phyloP scores from a whole-genome alignment of 2,888 invertebrate species.

The Tetramorium bicarinatum region DNA sequence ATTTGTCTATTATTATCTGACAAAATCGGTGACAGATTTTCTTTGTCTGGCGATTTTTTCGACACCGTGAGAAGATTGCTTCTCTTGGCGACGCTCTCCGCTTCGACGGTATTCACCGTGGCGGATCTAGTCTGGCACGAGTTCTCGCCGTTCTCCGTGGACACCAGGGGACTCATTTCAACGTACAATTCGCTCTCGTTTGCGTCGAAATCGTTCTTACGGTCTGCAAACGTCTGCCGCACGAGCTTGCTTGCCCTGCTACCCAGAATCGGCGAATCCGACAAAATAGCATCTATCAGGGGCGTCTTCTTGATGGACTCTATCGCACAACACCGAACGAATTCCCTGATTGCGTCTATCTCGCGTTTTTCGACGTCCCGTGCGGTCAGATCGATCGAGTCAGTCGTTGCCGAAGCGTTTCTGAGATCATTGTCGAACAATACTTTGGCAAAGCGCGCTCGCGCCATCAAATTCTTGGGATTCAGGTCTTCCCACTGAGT shows the following conservation, averaged over 20 bases:
- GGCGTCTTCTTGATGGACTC: constrained; percentile 78
- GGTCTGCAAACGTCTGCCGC: constrained; percentile 61
- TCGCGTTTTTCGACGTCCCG: constrained; percentile 59
- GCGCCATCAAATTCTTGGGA: constrained; percentile 72
- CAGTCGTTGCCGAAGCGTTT: background rate
- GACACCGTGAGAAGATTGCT: constrained; percentile 36
- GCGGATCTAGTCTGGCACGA: background rate
- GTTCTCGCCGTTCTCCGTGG: constrained; percentile 67
- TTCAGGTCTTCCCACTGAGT: constrained; percentile 86
- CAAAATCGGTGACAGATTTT: constrained; percentile 79
- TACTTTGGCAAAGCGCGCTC: constrained; percentile 75
- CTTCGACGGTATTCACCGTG: background rate
- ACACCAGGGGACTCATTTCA: constrained; percentile 79
- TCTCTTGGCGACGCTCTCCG: constrained; percentile 35
- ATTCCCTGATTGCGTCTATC: constrained; percentile 71
- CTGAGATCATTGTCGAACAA: constrained; percentile 77
- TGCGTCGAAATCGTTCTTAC: constrained; percentile 49
- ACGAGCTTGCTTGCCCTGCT: constrained; percentile 72
- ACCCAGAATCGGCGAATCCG: constrained; percentile 81
- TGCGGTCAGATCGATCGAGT: constrained; percentile 7
- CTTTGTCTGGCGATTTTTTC: constrained; percentile 76
- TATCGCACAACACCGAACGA: constrained; percentile 74
- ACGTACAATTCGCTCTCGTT: constrained; percentile 81
- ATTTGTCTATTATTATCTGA: constrained; percentile 56
- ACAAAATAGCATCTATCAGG: constrained; percentile 81